phyloP scores from a whole-genome alignment of 2,888 invertebrate species.

The Tanaodytes sp. region DNA sequence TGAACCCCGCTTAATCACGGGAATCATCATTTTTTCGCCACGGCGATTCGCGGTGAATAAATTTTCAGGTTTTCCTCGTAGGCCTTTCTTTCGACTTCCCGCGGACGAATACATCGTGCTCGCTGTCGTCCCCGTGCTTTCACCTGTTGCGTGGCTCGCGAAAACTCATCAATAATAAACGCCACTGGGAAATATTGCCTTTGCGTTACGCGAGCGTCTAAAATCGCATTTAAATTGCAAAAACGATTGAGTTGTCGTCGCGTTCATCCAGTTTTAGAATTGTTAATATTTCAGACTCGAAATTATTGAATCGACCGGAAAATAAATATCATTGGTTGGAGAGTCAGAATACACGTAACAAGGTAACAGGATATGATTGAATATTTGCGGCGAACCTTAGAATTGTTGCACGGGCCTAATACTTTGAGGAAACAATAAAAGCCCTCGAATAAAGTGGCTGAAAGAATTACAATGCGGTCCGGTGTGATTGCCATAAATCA shows the following conservation, averaged over 20 bases:
- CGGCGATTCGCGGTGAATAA: neutral
- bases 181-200: conserved; percentile 28
- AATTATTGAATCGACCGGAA: too few species aligned
- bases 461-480: conserved; percentile 19
- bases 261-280: conserved; percentile 27
- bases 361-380: too few species aligned
- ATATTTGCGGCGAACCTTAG: too few species aligned
- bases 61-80: conserved; percentile 1
- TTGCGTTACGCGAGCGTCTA: too few species aligned
- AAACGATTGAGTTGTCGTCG: conserved; percentile 33
- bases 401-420: too few species aligned
- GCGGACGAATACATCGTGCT: conserved; percentile 30
- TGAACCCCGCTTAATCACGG: too few species aligned
- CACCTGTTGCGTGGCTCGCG: conserved; percentile 45
- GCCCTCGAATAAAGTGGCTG: too few species aligned
- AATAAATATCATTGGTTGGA: too few species aligned
- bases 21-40: too few species aligned
- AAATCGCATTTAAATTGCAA: conserved; percentile 39
- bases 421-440: too few species aligned
- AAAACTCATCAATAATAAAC: conserved; percentile 41
- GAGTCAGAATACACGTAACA: too few species aligned
- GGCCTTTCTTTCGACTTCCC: conserved; percentile 25
- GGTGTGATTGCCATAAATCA: conserved; percentile 31
- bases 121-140: conserved; percentile 31
- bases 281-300: too few species aligned